Evolutionary conservation across 2,888 invertebrate species (phyloP).

Genomic region (Scrobipalpa costella): DNA sequence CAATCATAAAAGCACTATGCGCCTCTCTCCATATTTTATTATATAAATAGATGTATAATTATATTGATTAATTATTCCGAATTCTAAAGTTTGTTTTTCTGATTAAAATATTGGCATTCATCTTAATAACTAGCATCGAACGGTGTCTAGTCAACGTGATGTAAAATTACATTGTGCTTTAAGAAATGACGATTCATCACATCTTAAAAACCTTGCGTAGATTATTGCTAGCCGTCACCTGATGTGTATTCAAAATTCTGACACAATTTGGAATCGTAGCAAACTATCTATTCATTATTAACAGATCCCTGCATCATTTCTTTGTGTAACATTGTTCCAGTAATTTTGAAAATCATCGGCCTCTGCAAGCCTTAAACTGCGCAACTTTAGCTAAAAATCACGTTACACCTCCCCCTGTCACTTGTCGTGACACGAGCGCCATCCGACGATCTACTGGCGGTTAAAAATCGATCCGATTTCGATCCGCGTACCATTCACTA

Average conservation of each 20-base stretch:
- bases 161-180: slow-evolving; percentile 28
- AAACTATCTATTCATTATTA: background rate
- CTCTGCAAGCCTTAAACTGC: background rate
- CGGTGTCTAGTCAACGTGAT: slow-evolving; percentile 48
- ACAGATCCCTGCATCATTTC: background rate
- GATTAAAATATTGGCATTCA: slow-evolving; percentile 80
- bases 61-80: slow-evolving; percentile 76
- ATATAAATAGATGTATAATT: slow-evolving; percentile 76
- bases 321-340: background rate
- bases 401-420: background rate
- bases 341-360: background rate
- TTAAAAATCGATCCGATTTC: slow-evolving; percentile 50
- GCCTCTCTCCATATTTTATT: slow-evolving; percentile 77
- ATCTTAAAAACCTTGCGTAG: background rate
- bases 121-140: slow-evolving; percentile 71
- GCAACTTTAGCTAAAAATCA: background rate
- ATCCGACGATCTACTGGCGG: slow-evolving; percentile 54
- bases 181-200: slow-evolving; percentile 17
- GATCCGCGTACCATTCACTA: slow-evolving; percentile 48
- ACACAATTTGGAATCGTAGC: background rate
- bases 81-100: slow-evolving; percentile 73
- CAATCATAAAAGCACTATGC: slow-evolving; percentile 80
- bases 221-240: background rate
- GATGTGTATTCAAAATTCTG: background rate
- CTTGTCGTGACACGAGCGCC: background rate